Conservation (phyloP, 2,113 vertebrate genomes). For the Ariopsis seemanni region DNA sequence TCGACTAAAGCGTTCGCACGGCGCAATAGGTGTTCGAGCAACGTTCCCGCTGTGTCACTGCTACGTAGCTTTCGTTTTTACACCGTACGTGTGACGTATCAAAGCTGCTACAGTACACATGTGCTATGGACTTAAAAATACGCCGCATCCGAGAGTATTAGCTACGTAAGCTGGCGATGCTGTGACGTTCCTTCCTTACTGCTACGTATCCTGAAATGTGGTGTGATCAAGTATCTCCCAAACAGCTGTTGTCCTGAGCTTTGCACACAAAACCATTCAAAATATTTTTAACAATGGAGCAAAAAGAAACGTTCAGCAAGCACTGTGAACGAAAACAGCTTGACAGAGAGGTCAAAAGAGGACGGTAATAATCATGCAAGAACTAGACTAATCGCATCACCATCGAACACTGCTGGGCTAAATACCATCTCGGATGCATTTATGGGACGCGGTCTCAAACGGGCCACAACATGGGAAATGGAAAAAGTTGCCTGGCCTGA, state of each 20-base stretch:
- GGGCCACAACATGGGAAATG: background rate
- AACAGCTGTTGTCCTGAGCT: background rate
- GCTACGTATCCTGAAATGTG: too few species aligned
- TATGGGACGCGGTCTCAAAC: background rate
- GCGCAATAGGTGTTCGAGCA: too few species aligned
- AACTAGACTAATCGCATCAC: conserved; percentile 13
- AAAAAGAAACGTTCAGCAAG: background rate
- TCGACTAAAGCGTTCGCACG: too few species aligned
- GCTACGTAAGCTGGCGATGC: too few species aligned
- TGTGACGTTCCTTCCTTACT: too few species aligned
- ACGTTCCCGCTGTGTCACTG: too few species aligned
- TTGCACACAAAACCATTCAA: background rate
- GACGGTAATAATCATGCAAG: background rate
- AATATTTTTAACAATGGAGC: background rate
- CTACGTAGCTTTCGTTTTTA: too few species aligned
- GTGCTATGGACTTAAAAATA: too few species aligned
- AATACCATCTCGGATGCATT: conserved; percentile 3
- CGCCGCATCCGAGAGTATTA: too few species aligned
- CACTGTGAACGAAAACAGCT: background rate
- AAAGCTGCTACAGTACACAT: too few species aligned
- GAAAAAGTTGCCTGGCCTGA: background rate
- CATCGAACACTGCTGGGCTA: background rate
- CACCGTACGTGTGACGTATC: too few species aligned
- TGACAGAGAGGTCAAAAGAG: background rate
- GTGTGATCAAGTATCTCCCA: background rate